Evolutionary conservation across 2,888 invertebrate species (phyloP).

Genomic region (Linyphia triangularis): DNA sequence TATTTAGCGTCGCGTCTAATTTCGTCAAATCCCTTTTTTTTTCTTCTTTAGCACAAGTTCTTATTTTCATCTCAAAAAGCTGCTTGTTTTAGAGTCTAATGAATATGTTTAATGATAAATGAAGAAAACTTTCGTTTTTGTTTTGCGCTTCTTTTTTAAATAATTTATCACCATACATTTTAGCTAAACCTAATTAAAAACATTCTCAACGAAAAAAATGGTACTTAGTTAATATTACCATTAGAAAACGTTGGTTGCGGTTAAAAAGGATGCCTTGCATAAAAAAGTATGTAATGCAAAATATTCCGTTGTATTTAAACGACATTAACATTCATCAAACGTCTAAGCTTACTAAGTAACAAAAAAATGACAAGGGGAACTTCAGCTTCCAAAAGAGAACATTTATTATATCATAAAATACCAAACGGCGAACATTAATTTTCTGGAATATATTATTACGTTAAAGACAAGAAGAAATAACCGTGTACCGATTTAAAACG

Average conservation of each 20-base stretch:
- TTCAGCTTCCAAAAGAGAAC: background rate
- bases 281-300: background rate
- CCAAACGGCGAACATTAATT: background rate
- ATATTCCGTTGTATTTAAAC: background rate
- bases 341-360: background rate
- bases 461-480: background rate
- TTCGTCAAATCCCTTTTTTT: background rate
- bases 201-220: background rate
- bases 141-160: slow-evolving; percentile 1
- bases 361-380: background rate
- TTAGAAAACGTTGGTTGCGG: background rate
- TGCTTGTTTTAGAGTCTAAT: slow-evolving; percentile 25
- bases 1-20: slow-evolving; percentile 13
- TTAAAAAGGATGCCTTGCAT: background rate
- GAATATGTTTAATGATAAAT: slow-evolving; percentile 39
- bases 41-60: background rate
- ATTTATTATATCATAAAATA: background rate
- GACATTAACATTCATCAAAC: slow-evolving; percentile 36
- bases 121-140: background rate
- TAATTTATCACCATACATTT: slow-evolving; percentile 17
- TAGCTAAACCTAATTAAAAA: slow-evolving; percentile 47
- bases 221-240: slow-evolving; percentile 27
- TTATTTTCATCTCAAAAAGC: background rate
- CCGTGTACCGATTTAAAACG: background rate
- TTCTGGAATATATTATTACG: background rate